These are phyloP conservation scores for roundworm (Caenorhabditis elegans) DNA, from an alignment of 1,140 invertebrate species.

Conservation along the genomic window DNA sequence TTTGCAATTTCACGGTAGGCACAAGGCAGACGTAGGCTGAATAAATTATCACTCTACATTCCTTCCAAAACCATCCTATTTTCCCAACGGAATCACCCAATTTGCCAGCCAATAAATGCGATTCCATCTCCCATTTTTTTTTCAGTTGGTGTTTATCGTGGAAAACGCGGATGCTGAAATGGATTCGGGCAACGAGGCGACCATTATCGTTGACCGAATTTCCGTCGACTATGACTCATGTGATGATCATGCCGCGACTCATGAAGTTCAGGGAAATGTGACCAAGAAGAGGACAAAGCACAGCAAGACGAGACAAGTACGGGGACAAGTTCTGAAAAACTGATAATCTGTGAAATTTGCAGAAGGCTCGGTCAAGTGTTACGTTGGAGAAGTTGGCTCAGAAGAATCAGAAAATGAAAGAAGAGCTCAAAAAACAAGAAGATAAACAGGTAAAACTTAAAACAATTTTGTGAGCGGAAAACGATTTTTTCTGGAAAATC, in stretches of 20 bases:
- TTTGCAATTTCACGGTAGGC: no score
- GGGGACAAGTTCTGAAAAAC: background rate
- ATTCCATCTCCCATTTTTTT: no score
- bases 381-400: slow-evolving; percentile 3
- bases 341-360: background rate
- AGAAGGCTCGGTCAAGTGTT: background rate
- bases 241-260: slow-evolving; percentile 19
- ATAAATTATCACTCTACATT: no score
- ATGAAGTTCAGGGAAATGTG: slow-evolving; percentile 27
- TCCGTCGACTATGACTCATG: slow-evolving; percentile 30
- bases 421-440: background rate
- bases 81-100: background rate
- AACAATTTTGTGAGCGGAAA: background rate
- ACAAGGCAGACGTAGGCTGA: no score
- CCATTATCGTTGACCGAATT: slow-evolving; percentile 21
- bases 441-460: background rate
- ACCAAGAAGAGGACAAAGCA: slow-evolving; percentile 11
- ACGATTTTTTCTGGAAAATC: no score
- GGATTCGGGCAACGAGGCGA: background rate
- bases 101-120: background rate
- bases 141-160: slow-evolving; percentile 23
- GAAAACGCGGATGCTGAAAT: slow-evolving; percentile 23
- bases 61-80: no score
- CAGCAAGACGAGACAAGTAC: background rate
- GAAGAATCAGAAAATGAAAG: background rate